These are phyloP conservation scores for Cetoscarus ocellatus DNA, from an alignment of 2,797 vertebrate species.

Conservation along the genomic window DNA sequence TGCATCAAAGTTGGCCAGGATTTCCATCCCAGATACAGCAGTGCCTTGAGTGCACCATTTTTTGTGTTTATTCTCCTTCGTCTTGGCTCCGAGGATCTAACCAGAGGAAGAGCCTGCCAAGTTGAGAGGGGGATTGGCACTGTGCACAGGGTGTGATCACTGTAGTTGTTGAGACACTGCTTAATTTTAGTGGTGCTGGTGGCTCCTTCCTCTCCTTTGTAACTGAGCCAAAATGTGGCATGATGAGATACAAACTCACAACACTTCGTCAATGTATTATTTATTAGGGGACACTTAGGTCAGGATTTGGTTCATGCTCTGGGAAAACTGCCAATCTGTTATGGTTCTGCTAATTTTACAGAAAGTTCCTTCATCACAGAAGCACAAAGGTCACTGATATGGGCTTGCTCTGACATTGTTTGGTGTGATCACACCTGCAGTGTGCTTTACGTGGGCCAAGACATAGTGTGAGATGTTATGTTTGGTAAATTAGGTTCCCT, in stretches of 20 bases:
- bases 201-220: conserved; percentile 59
- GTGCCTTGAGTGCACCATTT: conserved; percentile 57
- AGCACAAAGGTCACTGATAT: not conserved
- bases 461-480: not conserved
- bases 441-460: conserved; percentile 9
- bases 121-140: conserved; percentile 65
- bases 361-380: conserved; percentile 48
- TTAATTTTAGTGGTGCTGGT: conserved; percentile 72
- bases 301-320: conserved; percentile 57
- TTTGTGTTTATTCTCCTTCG: conserved; percentile 59
- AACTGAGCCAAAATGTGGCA: conserved; percentile 67
- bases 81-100: conserved; percentile 74
- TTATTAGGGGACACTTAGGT: conserved; percentile 76
- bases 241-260: conserved; percentile 75
- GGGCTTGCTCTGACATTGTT: not conserved
- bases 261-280: conserved; percentile 80
- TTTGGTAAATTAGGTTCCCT: not conserved
- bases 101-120: conserved; percentile 74
- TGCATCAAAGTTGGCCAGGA: conserved; percentile 83
- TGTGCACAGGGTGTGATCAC: conserved; percentile 49
- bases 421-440: conserved; percentile 10
- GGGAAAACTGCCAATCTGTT: conserved; percentile 55
- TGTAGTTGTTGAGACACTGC: conserved; percentile 71
- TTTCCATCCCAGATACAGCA: conserved; percentile 65
- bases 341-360: conserved; percentile 49